phyloP scores from a whole-genome alignment of 2,797 vertebrate genomes.

The Protosalanx chinensis region DNA sequence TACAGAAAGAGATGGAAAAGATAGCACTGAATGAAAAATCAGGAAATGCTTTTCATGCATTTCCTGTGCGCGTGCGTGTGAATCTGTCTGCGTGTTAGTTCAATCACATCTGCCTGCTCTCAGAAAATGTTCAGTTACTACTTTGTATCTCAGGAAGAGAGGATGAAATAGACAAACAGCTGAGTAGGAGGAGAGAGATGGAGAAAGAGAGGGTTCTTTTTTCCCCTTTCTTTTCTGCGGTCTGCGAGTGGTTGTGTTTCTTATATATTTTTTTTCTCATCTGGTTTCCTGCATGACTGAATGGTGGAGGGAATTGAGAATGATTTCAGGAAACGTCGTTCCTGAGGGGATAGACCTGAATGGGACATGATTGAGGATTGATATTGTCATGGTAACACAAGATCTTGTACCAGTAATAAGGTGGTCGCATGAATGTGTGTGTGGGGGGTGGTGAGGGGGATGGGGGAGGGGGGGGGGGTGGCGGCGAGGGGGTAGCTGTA shows the following conservation, averaged over 20 bases:
- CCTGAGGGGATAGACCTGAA: slow-evolving; percentile 25
- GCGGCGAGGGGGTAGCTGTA: too few species aligned
- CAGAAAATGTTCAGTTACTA: slow-evolving; percentile 20
- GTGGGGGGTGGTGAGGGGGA: background rate
- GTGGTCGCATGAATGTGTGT: slow-evolving; percentile 12
- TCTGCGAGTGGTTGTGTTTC: background rate
- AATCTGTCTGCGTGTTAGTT: slow-evolving; percentile 3
- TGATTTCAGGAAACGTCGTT: slow-evolving; percentile 24
- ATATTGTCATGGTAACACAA: slow-evolving; percentile 45
- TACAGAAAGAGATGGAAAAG: background rate
- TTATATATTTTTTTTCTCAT: too few species aligned
- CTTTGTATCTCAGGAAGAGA: slow-evolving; percentile 9
- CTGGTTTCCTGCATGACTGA: too few species aligned
- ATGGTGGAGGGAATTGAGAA: background rate
- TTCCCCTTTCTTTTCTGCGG: background rate
- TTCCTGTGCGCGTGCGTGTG: background rate
- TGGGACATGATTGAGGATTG: slow-evolving; percentile 25
- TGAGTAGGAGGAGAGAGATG: too few species aligned
- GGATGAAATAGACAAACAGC: background rate
- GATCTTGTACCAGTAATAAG: slow-evolving; percentile 9
- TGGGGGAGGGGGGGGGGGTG: background rate
- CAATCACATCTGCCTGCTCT: background rate
- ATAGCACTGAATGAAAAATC: background rate
- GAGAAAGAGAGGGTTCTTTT: background rate
- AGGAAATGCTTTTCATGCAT: background rate